phyloP scores from a whole-genome alignment of 1,140 invertebrate genomes.

The Nautilus pompilius region DNA sequence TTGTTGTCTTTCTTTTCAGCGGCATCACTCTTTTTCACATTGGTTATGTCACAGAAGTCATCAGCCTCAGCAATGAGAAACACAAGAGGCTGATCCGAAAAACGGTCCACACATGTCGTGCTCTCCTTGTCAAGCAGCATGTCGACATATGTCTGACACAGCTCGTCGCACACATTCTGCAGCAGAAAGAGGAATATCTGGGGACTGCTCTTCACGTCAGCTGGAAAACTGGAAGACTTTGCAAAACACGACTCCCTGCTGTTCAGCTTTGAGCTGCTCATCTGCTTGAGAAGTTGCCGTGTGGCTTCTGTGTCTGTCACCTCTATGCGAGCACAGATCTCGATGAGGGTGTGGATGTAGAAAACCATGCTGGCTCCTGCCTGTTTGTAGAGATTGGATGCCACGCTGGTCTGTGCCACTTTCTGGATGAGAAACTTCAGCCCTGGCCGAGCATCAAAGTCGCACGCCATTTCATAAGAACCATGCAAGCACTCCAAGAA shows the following conservation, averaged over 20 bases:
- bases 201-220: slow-evolving; percentile 13
- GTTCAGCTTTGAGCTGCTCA: slow-evolving; percentile 7
- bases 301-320: slow-evolving; percentile 61
- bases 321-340: slow-evolving; percentile 68
- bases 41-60: slow-evolving; percentile 60
- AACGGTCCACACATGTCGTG: slow-evolving; percentile 59
- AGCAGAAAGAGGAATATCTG: slow-evolving; percentile 49
- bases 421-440: slow-evolving; percentile 91
- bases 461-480: slow-evolving; percentile 74
- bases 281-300: slow-evolving; percentile 8
- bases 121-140: slow-evolving; percentile 63
- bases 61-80: slow-evolving; percentile 66
- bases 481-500: slow-evolving; percentile 76
- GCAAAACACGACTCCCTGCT: slow-evolving; percentile 2
- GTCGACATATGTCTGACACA: slow-evolving; percentile 66
- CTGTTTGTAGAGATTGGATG: slow-evolving; percentile 88
- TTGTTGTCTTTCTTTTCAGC: no score
- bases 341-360: slow-evolving; percentile 81
- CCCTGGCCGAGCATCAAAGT: slow-evolving; percentile 84
- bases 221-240: background rate
- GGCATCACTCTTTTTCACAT: no score
- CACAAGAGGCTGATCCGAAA: slow-evolving; percentile 65
- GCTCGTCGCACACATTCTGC: slow-evolving; percentile 60
- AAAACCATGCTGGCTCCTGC: slow-evolving; percentile 88
- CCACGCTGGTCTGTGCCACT: slow-evolving; percentile 80